Evolutionary conservation across 2,113 vertebrate species (phyloP).

Genomic region (Prietella phreatophila): DNA sequence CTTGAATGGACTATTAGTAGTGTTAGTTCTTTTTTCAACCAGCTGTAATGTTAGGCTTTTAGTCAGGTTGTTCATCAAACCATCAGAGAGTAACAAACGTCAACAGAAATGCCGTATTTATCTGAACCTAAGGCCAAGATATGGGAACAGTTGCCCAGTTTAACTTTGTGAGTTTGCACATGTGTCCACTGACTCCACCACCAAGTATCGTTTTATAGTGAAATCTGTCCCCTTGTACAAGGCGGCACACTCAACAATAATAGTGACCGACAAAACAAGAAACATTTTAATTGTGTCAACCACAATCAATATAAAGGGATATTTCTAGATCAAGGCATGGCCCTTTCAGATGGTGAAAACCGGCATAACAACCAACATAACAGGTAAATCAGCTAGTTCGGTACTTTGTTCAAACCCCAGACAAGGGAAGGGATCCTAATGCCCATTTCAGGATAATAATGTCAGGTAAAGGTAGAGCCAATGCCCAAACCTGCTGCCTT

Average conservation of each 20-base stretch:
- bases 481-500: neutral
- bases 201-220: neutral
- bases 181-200: neutral
- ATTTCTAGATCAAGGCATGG: conserved; percentile 14
- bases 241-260: neutral
- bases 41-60: neutral
- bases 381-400: neutral
- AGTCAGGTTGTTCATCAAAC: neutral
- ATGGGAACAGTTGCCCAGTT: neutral
- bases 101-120: neutral
- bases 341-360: conserved; percentile 17
- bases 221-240: neutral
- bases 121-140: neutral
- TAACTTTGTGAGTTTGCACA: neutral
- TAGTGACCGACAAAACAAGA: neutral
- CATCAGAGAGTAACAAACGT: neutral
- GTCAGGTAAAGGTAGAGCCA: neutral
- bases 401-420: neutral
- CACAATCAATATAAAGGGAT: conserved; percentile 19
- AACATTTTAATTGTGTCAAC: neutral
- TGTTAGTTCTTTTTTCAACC: neutral
- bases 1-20: neutral
- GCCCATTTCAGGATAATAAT: neutral
- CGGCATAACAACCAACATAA: conserved; percentile 9
- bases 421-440: neutral